A percentile compares a stretch with the other conserved stretches of the same genome.
These are phyloP conservation scores for Hyposoter dolosus DNA, from an alignment of 2,888 invertebrate genomes.

Conservation along the genomic window DNA sequence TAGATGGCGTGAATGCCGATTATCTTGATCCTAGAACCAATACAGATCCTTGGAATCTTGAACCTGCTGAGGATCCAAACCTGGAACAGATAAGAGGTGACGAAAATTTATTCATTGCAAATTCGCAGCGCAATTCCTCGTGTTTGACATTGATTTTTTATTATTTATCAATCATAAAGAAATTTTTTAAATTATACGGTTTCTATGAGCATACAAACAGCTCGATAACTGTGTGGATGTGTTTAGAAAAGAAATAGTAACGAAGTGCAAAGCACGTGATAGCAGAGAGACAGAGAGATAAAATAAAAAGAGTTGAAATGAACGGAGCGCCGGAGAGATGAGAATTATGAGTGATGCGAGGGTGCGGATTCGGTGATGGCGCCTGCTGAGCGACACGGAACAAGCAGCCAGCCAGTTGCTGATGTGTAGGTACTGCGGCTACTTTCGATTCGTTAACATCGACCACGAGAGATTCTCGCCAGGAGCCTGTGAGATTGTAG, in stretches of 20 bases:
- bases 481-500: conserved; percentile 52
- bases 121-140: not conserved
- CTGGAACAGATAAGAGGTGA: conserved; percentile 75
- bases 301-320: conserved; percentile 49
- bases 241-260: not conserved
- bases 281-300: not conserved
- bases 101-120: conserved; percentile 4
- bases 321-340: conserved; percentile 70
- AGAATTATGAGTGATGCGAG: conserved; percentile 82
- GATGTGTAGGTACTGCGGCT: conserved; percentile 63
- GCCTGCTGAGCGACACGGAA: conserved; percentile 82
- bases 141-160: not conserved
- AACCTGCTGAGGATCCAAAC: conserved; percentile 81
- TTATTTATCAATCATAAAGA: not conserved
- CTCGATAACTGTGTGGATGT: not conserved
- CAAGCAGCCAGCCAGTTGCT: conserved; percentile 76
- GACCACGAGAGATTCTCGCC: conserved; percentile 46
- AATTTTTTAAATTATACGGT: not conserved
- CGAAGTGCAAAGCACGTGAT: conserved; percentile 14
- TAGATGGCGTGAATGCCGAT: conserved; percentile 61
- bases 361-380: conserved; percentile 83
- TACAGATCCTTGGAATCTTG: conserved; percentile 82
- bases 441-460: conserved; percentile 60
- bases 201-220: not conserved
- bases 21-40: conserved; percentile 79